phyloP scores from a whole-genome alignment of 2,888 invertebrate species.

The Teleogryllus oceanicus region DNA sequence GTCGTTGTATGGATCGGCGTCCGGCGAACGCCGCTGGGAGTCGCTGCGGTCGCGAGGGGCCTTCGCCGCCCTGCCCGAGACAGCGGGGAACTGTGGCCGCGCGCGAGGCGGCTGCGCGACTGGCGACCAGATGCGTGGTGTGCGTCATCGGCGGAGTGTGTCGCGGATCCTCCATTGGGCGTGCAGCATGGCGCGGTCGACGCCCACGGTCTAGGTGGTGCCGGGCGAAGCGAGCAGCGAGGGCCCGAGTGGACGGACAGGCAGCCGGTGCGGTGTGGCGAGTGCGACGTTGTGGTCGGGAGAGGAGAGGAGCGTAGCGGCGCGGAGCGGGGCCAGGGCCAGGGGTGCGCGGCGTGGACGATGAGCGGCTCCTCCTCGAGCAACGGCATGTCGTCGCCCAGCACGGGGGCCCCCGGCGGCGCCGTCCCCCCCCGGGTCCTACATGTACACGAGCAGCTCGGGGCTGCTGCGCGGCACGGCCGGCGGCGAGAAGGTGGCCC shows the following conservation, averaged over 20 bases:
- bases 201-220: not conserved
- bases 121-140: not conserved
- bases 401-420: slow-evolving; percentile 27
- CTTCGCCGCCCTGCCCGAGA: not conserved
- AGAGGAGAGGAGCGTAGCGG: not conserved
- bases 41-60: not conserved
- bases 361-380: slow-evolving; percentile 32
- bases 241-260: not conserved
- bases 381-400: slow-evolving; percentile 28
- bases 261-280: not conserved
- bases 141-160: not conserved
- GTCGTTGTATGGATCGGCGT: not conserved
- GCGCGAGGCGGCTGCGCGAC: not conserved
- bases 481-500: slow-evolving; percentile 29
- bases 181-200: not conserved
- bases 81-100: not conserved
- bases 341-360: slow-evolving; percentile 12
- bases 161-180: not conserved
- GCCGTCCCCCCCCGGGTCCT: slow-evolving; percentile 37
- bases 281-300: not conserved
- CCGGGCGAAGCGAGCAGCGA: not conserved
- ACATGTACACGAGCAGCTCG: slow-evolving; percentile 40
- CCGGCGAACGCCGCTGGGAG: not conserved
- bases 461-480: slow-evolving; percentile 35
- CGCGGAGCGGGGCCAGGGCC: not conserved